Evolutionary conservation across 2,797 vertebrate genomes (phyloP), one percentile per base, ranked within the genome.

Genomic region (Rallus crepitans): DNA sequence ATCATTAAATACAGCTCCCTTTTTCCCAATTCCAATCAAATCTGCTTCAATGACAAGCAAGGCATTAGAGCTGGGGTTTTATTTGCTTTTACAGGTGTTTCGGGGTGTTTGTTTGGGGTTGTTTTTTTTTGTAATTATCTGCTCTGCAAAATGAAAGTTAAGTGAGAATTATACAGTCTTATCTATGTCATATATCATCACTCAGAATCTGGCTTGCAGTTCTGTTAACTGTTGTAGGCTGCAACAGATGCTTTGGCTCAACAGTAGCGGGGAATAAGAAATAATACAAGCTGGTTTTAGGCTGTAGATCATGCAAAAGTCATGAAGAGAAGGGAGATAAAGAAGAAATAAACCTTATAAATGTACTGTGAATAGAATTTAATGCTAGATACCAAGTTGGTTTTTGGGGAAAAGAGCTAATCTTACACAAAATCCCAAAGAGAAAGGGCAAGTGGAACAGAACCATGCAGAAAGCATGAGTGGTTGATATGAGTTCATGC

Each of bases 241-340:
- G 92, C 48, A 93, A 87, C 89, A 96, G 94, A 94, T 95, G 93
- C 42, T 87, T 93, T 96, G 89, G 89, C 89, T 95, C 87, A 93
- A 87, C 68, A 61, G 40, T 64, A 55, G 45, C 15, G 13, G 56
- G 42, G 82, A 92, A 93, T 57, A 88, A 86, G 82, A 89, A 94
- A 92, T 84, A 90, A 94, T 86, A 23, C 52, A 88, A 86, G 91
- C 63, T 86, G 63, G 66, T 33, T 95, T 94, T 73, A 85, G 75
- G 57, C 27, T 64, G 52, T 18, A 73, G 71, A 77, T 90, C 31
- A n/a, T 89, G 64, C 15, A 87, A 55, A 93, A 92, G 33, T 80
- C 45, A 80, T 87, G 64, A 64, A 86, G 42, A 80, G 15, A 64
- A 65, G 52, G 71, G 39, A 84, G 25, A 82, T n/a, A 31, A 73